phyloP scores from a whole-genome alignment of 1,140 invertebrate genomes.

The Bombus pyrosoma region DNA sequence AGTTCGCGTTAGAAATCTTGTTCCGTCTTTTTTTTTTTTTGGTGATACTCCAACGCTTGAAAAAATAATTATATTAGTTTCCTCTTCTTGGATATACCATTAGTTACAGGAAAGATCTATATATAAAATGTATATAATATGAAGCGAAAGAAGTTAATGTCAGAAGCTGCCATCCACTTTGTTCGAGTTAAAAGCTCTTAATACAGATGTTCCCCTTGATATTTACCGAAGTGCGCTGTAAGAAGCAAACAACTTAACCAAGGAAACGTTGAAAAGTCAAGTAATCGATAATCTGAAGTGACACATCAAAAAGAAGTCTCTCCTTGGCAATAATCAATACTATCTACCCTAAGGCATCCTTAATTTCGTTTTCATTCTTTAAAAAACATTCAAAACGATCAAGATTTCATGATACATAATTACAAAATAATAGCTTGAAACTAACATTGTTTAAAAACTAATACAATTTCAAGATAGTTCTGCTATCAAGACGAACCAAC shows the following conservation, averaged over 20 bases:
- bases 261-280: constrained; percentile 1
- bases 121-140: not conserved
- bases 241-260: constrained; percentile 17
- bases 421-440: no score
- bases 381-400: no score
- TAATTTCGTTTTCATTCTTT: no score
- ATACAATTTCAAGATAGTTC: no score
- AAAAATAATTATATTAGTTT: no score
- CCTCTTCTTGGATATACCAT: no score
- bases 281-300: constrained; percentile 24
- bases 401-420: no score
- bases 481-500: no score
- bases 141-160: not conserved
- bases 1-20: not conserved
- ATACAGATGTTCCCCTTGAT: not conserved
- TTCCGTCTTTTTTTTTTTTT: no score
- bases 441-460: no score
- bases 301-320: not conserved
- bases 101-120: no score
- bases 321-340: not conserved
- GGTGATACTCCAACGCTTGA: no score
- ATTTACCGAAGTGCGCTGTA: constrained; percentile 21
- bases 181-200: not conserved
- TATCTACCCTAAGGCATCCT: not conserved
- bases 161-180: not conserved